Base-by-base conservation (phyloP, 2,888 invertebrate genomes). In the Tipula confusa region DNA sequence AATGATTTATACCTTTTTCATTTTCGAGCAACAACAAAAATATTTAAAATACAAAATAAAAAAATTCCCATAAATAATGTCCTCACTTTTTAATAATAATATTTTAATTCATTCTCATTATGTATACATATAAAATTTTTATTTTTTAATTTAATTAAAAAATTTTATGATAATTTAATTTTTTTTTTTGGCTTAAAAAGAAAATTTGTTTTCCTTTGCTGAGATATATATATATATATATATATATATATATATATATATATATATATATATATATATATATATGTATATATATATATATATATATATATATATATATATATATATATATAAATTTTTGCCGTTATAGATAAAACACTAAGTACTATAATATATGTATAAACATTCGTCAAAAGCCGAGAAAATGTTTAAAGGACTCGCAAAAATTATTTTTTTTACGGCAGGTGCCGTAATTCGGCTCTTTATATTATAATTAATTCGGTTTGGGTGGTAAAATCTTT, bases 91-190 rank as follows among this genome's bases (percentile, higher is more conserved):
- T n/a, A n/a, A n/a, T 18, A 11, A 1, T 64, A 64, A 64, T 24
- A 64, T 64, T 64, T 64, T 64, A 64, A 64, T 64, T 64, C 24
- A 64, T 64, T 24, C 64, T 64, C 24, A 64, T 64, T 64, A 64
- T 24, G 3, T 2, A 24, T 64, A 64, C 48, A 18, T 18, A 48
- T 48, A 64, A 64, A 43, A n/a, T 43, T 43, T 43, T 43, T 31
- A 24, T 64, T 24, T 11, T 64, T 64, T 24, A 24, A 64, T 64
- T 64, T 64, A 64, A 64, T 64, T 64, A 64, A 64, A n/a, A n/a
- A 64, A 64, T 64, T 64, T 64, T 18, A 64, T 64, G 64, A 64
- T 64, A 64, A 64, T 64, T 64, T 64, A 64, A n/a, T 64, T 24
- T n/a, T 64, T 43, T 36, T 43, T 43, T 1, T 43, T n/a, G n/a